Base-by-base conservation (phyloP, 2,797 vertebrate genomes). In the Syngnathus rostellatus region DNA sequence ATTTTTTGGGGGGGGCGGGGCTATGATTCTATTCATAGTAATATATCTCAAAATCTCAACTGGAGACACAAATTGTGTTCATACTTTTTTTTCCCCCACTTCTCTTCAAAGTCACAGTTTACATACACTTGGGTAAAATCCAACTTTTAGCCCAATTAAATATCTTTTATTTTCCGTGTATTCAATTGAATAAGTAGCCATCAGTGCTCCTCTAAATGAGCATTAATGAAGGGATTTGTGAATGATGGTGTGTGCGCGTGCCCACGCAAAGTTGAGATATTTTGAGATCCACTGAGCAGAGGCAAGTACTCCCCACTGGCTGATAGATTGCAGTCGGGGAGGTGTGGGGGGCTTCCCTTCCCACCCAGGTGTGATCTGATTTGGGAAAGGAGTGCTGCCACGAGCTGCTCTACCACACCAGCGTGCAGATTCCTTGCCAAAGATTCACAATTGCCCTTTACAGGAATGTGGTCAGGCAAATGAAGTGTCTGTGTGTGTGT, bases 241-340 rank as follows among this genome's bases (percentile, higher is more conserved):
- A 77, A 72, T 68, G 71, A 72, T 72, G 63, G 66, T 38, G 65
- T 31, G 31, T 31, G 3, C 3, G 31, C 31, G 31, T 31, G 31
- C 31, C 65, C 62, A 39, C 62, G 67, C 64, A 62, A 58, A 59
- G 67, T 53, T 73, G 80, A 77, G 78, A 83, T 84, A 90, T 90
- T 40, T 86, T 86, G 85, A 81, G 73, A 64, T 71, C 68, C 65
- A 62, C 65, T 74, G 71, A 75, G 77, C 68, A 72, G 78, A 80
- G 70, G 70, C 53, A 10, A 77, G 75, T 72, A 74, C 84, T 86
- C 88, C 83, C 85, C 80, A 66, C 62, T 70, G 74, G 77, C 77
- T 90, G 89, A 91, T 90, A 81, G 85, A 92, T 92, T 78, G 86
- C 89, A 88, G 86, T 88, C 86, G 87, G 72, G 68, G 68, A 84